Base-by-base conservation (phyloP, 2,888 invertebrate species). In the Caenorhabditis parvicauda region DNA sequence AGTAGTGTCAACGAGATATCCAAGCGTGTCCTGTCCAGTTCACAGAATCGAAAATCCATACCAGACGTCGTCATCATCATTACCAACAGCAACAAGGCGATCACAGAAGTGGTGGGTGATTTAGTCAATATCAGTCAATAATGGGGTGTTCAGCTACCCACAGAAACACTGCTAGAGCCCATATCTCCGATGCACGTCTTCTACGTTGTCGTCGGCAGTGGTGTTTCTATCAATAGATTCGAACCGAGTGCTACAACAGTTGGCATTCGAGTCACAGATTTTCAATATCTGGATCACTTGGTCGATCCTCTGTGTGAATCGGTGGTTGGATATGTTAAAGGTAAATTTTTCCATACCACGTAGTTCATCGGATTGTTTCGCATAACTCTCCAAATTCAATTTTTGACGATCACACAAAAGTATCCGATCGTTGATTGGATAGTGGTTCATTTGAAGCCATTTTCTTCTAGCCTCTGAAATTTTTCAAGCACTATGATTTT, bases 151-250 rank as follows among this genome's bases (percentile, higher is more conserved):
- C 50, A 67, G 63, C 59, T 57, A 1, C 46, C 54, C 2, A 64
- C 59, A 37, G 77, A 77, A 54, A 54, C 70, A 14, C 56, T 77
- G 6, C 61, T 78, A 25, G 65, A 71, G 17, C 77, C 77, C 3
- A 45, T 53, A n/a, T 77, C 77, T 27, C 75, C 76, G n/a, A 74
- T 72, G 12, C 77, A 77, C 53, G 70, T 70, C n/a, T 77, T 78
- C 55, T 60, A 73, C 46, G 61, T 76, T 24, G 64, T 62, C n/a
- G 59, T 76, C 21, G 76, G 59, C 22, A 52, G 53, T 2, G 54
- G 37, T 43, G 48, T 57, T 49, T 49, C 47, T 22, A 27, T 64
- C 2, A 39, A 44, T 9, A 35, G 54, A n/a, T 72, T 72, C 44
- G 72, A 72, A 41, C 63, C 69, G n/a, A 57, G 69, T 12, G 72